Evolutionary conservation across 2,113 vertebrate species (phyloP).

Genomic region (Dromas ardeola): DNA sequence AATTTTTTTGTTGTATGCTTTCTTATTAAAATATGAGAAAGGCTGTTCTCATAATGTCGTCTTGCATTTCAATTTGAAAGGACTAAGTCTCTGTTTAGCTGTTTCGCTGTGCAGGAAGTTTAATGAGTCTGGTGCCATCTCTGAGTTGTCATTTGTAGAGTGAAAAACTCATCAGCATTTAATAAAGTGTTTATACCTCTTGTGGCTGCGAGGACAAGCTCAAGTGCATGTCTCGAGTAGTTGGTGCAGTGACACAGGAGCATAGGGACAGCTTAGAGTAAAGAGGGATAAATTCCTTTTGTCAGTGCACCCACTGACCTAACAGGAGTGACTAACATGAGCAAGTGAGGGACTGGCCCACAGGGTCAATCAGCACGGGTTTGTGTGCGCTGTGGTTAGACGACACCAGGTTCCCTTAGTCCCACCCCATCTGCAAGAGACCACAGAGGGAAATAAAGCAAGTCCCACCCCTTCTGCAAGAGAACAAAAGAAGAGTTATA

Average conservation of each 20-base stretch:
- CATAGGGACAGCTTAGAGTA: background rate
- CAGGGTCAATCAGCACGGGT: background rate
- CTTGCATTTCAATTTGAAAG: background rate
- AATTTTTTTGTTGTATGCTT: background rate
- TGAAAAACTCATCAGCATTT: background rate
- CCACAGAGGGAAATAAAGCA: background rate
- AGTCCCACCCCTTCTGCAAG: background rate
- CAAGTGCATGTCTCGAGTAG: accelerated
- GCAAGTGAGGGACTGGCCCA: background rate
- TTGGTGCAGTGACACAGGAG: background rate
- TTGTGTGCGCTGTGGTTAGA: background rate
- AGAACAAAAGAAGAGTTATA: background rate
- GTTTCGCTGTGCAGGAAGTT: background rate
- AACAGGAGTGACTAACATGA: background rate
- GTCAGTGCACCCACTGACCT: background rate
- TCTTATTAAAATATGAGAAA: background rate
- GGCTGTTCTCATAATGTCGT: background rate
- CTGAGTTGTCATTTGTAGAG: background rate
- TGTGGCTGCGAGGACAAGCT: background rate
- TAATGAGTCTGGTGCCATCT: background rate
- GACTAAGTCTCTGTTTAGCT: background rate
- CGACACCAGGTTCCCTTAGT: background rate
- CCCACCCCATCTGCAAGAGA: background rate
- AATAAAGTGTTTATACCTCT: background rate
- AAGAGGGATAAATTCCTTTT: background rate